phyloP scores from a whole-genome alignment of 2,113 vertebrate genomes.

The Macrotis lagotis region DNA sequence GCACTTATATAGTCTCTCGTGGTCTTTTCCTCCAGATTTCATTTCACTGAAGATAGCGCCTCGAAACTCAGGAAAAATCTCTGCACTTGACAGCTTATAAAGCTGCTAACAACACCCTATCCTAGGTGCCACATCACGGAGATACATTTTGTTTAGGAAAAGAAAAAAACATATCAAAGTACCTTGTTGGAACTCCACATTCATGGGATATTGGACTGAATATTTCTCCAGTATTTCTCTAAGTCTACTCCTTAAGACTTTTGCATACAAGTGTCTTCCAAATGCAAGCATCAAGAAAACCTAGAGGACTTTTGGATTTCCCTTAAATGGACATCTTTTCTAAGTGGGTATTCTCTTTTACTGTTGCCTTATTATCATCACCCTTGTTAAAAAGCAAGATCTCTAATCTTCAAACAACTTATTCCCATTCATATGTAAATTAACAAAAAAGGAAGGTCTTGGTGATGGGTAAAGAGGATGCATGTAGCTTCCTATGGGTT shows the following conservation, averaged over 20 bases:
- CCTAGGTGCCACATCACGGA: neutral
- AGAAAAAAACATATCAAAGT: neutral
- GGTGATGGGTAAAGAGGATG: neutral
- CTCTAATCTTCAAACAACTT: neutral
- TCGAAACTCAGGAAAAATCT: neutral
- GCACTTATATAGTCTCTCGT: neutral
- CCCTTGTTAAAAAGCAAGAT: neutral
- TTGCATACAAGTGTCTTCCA: neutral
- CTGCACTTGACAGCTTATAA: neutral
- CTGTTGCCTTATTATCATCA: neutral
- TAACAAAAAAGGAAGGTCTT: neutral
- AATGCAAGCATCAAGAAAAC: neutral
- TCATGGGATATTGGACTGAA: neutral
- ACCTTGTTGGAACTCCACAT: neutral
- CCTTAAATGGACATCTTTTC: neutral
- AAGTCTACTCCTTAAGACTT: neutral
- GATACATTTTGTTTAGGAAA: neutral
- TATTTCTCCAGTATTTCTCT: neutral
- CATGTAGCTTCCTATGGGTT: neutral
- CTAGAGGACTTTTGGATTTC: neutral
- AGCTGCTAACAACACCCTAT: neutral
- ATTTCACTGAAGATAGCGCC: neutral
- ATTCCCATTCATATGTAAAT: neutral
- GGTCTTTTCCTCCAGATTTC: neutral
- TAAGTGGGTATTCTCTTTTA: neutral